phyloP scores from a whole-genome alignment of 2,113 vertebrate genomes.

The Cavia aperea region DNA sequence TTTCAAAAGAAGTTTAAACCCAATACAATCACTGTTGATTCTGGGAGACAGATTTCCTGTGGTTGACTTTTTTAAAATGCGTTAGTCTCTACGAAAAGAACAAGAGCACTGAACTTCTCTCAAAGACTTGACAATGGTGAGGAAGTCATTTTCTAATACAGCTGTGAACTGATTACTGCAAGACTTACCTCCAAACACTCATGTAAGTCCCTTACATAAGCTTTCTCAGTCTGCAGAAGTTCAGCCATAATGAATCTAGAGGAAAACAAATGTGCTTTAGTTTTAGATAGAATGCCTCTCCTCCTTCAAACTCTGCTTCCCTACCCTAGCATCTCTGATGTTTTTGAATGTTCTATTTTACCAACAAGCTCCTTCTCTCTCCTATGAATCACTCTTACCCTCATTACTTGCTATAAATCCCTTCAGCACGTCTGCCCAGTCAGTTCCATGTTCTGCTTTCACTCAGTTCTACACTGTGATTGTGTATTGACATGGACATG shows the following conservation, averaged over 20 bases:
- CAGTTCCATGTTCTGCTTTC: not conserved
- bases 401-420: not conserved
- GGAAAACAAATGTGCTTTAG: conserved; percentile 6
- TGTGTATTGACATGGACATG: not conserved
- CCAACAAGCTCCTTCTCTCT: not conserved
- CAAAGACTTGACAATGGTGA: not conserved
- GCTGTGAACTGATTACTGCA: not conserved
- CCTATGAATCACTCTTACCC: not conserved
- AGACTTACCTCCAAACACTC: conserved; percentile 93
- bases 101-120: not conserved
- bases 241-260: conserved; percentile 97
- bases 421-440: not conserved
- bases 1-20: conserved; percentile 40
- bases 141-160: not conserved
- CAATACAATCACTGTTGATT: not conserved
- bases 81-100: not conserved
- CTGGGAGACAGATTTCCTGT: not conserved
- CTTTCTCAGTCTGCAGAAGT: conserved; percentile 95
- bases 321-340: not conserved
- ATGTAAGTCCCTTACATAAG: conserved; percentile 94
- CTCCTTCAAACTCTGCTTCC: not conserved
- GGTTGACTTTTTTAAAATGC: not conserved
- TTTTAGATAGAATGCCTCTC: not conserved
- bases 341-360: not conserved
- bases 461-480: not conserved